Base-by-base conservation (phyloP, 1,140 invertebrate species). In the Holotrichia oblita region DNA sequence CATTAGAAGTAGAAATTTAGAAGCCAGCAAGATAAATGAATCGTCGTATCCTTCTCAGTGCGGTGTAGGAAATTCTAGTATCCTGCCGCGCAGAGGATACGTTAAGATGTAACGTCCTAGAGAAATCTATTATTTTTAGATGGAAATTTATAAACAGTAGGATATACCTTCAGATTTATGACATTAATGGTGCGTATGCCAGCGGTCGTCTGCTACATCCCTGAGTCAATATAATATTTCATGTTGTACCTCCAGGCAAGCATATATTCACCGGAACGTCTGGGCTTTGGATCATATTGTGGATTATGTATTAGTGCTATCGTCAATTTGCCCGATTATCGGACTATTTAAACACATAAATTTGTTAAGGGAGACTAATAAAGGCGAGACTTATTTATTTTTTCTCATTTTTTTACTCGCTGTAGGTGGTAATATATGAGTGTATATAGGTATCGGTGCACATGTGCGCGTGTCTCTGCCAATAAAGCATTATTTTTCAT, bases 151-250 rank as follows among this genome's bases (percentile, higher is more conserved):
- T 55, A 55, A 55, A 55, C 14, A 17, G 12, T n/a, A 34, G 27
- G 27, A 34, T 34, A 4, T 55, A 17, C 9, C 17, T 55, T 55
- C 27, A 1, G 17, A 55, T 55, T 55, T 55, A 55, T 55, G 48
- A 6, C 48, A 17, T 55, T 55, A 55, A 55, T 55, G 12, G n/a
- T 55, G 14, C 0, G 48, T n/a, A 55, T 17, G n/a, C 48, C n/a
- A n/a, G 48, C 48, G 14, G 48, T 17, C 12, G 0, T 17, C 1
- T 55, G 17, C 12, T 17, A 55, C 14, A 4, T n/a, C n/a, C 48
- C 48, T 55, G n/a, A 55, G 48, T 55, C 48, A 55, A 55, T 55
- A 17, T 55, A 17, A n/a, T 55, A n/a, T 55, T 55, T n/a, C 12
- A 34, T 34, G 27, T 34, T 2, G 27, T n/a, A n/a, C n/a, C n/a